A percentile compares a stretch with the other conserved stretches of the same genome.
These are phyloP conservation scores for Cichlasoma orientale DNA, from an alignment of 2,797 vertebrate genomes.

Conservation along the genomic window DNA sequence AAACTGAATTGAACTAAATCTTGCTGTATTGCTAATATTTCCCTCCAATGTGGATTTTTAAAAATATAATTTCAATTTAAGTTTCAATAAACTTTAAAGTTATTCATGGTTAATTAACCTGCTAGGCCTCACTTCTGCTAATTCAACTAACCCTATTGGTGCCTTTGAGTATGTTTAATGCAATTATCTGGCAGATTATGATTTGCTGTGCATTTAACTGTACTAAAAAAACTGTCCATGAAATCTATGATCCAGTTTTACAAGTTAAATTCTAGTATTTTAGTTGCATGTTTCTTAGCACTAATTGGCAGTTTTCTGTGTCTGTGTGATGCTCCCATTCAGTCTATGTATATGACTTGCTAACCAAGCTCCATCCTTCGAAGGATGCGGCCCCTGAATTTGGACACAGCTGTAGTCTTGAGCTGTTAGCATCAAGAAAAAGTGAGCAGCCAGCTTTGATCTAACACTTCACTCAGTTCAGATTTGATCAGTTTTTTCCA, in stretches of 20 bases:
- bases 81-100: neutral
- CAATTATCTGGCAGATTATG: neutral
- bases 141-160: neutral
- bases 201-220: neutral
- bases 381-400: no score
- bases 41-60: neutral
- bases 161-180: neutral
- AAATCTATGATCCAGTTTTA: no score
- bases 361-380: no score
- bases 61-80: neutral
- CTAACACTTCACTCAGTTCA: neutral
- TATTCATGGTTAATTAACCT: neutral
- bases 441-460: neutral
- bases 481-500: neutral
- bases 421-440: neutral
- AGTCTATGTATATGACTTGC: neutral
- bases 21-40: neutral
- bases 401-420: no score
- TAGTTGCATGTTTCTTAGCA: neutral
- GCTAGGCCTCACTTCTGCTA: neutral
- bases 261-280: neutral
- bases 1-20: no score
- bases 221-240: no score
- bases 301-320: neutral
- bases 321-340: neutral